phyloP scores from a whole-genome alignment of 2,113 vertebrate species.

The Podarcis raffonei region DNA sequence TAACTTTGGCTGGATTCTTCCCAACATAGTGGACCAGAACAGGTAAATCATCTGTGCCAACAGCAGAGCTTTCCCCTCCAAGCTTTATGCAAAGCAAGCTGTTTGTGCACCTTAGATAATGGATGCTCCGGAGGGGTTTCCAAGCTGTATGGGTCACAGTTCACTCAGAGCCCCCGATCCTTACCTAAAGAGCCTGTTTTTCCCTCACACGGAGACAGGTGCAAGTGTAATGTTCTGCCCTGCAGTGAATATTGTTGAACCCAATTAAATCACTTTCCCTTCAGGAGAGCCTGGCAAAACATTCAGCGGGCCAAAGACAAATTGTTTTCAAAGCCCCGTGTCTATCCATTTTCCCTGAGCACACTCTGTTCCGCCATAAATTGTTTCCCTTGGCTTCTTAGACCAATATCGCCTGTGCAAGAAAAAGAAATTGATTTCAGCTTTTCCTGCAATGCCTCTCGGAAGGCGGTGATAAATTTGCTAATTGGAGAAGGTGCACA shows the following conservation, averaged over 20 bases:
- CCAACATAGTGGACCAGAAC: background rate
- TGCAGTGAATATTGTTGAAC: background rate
- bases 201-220: background rate
- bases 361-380: background rate
- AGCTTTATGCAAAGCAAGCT: background rate
- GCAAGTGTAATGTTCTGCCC: background rate
- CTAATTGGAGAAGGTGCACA: background rate
- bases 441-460: background rate
- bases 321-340: background rate
- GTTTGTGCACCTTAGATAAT: background rate
- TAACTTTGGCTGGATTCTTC: background rate
- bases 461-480: background rate
- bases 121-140: background rate
- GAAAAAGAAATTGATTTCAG: background rate
- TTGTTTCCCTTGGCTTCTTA: background rate
- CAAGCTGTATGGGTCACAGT: background rate
- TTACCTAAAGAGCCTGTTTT: background rate
- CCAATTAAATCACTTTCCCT: background rate
- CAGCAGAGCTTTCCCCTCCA: background rate
- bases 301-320: background rate
- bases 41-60: background rate
- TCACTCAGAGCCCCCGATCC: background rate
- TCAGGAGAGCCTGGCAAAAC: background rate
- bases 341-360: background rate
- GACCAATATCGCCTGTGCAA: background rate